Evolutionary conservation across 2,888 invertebrate species (phyloP), one percentile per base, ranked within the genome.

Genomic region (Acanthosepion lycidas): DNA sequence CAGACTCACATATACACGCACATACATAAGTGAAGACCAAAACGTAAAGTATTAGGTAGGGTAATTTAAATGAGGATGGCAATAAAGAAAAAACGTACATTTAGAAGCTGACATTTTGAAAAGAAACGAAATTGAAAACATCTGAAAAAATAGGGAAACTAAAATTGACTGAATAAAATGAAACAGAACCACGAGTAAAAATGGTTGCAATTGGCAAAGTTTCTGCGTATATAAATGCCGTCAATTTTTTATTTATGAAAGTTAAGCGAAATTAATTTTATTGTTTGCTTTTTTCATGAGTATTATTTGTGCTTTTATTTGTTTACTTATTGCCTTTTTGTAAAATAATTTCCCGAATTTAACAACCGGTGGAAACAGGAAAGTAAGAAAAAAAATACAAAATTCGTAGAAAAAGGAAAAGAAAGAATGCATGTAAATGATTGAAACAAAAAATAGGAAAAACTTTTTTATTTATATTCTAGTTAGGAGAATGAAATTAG

Each of bases 101-200:
- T 33, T 15, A 9, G n/a, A 78, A 78, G 12, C n/a, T 78, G 78
- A 78, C 78, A 78, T 78, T 78, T 78, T 5, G 78, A 78, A 78
- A 78, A 78, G 78, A 78, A 78, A 78, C 78, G 28, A 78, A 78
- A 78, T 78, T n/a, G 78, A 78, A 78, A 78, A 78, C 78, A 33
- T 78, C 33, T 33, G n/a, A 78, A 78, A 15, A 33, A n/a, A 78
- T 23, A 59, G 20, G 59, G 23, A 59, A 20, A 59, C 55, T 12
- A n/a, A 9, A 28, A 15, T 78, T 78, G 12, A 78, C n/a, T 18
- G 18, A 33, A 78, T 78, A 33, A 78, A 78, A 78, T n/a, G n/a
- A 78, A 59, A 59, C 59, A 23, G 26, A 59, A 59, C 23, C 15
- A 18, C 18, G 20, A 20, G 15, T 53, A 55, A 55, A 33, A 55